Evolutionary conservation across 64 coral and sea anemone genomes (phyloP).

Genomic region (Actinia tenebrosa): DNA sequence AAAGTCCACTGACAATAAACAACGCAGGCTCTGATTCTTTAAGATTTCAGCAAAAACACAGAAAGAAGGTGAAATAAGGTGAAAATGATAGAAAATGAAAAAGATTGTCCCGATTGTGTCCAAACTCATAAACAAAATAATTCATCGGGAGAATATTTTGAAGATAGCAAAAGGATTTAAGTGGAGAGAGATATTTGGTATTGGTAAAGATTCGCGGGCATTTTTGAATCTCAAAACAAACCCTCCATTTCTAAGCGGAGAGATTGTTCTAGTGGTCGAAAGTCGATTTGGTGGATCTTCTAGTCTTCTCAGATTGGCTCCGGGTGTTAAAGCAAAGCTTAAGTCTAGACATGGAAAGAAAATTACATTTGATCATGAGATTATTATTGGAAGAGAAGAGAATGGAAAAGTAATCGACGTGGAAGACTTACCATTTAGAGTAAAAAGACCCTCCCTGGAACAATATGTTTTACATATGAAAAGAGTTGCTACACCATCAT

Average conservation of each 20-base stretch:
- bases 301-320: neutral
- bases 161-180: neutral
- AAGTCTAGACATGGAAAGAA: conserved; percentile 4
- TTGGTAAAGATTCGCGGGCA: neutral
- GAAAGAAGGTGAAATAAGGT: neutral
- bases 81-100: neutral
- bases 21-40: neutral
- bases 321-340: neutral
- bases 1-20: neutral
- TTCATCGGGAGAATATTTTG: neutral
- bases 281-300: neutral
- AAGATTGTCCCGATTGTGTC: neutral
- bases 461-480: conserved; percentile 17
- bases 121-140: neutral
- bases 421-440: neutral
- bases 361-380: neutral
- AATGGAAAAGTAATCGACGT: neutral
- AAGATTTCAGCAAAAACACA: neutral
- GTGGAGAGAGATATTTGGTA: conserved; percentile 6
- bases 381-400: neutral
- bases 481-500: conserved; percentile 16
- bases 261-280: neutral
- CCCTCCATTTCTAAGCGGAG: neutral
- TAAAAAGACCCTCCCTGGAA: neutral
- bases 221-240: neutral